Evolutionary conservation across 2,888 invertebrate genomes (phyloP).

Genomic region (Epirrhoe alternata): DNA sequence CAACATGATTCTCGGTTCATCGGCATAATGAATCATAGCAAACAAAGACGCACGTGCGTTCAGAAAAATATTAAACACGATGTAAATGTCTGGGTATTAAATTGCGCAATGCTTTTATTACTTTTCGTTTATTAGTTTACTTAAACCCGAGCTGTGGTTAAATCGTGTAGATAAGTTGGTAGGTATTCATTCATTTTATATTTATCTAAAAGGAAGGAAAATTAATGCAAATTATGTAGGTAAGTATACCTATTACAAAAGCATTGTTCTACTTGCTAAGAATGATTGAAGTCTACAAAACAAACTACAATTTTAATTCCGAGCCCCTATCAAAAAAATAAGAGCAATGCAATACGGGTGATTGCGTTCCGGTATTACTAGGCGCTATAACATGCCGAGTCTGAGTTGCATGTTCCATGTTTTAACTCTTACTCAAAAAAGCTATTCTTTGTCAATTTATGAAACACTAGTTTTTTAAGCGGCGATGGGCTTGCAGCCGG

Average conservation of each 20-base stretch:
- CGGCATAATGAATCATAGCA: conserved; percentile 42
- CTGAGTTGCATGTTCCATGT: neutral
- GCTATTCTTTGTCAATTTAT: too few relatives aligned
- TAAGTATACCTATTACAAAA: too few relatives aligned
- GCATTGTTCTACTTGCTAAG: too few relatives aligned
- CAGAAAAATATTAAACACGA: conserved; percentile 36
- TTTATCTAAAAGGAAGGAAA: too few relatives aligned
- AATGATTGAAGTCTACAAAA: neutral
- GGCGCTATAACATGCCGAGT: conserved; percentile 55
- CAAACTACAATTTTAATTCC: neutral
- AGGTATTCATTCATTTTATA: too few relatives aligned
- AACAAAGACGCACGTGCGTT: conserved; percentile 36
- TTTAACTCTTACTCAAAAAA: too few relatives aligned
- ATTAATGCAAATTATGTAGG: too few relatives aligned
- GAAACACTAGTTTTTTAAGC: too few relatives aligned
- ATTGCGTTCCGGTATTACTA: conserved; percentile 65
- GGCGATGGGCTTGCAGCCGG: too few relatives aligned
- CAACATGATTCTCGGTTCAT: conserved; percentile 43
- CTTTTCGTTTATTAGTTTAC: conserved; percentile 6
- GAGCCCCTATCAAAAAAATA: conserved; percentile 46
- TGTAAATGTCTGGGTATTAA: conserved; percentile 25
- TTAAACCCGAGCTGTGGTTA: neutral
- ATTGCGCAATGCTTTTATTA: conserved; percentile 22
- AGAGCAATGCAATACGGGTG: conserved; percentile 38
- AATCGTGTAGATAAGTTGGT: too few relatives aligned